Evolutionary conservation across 2,797 vertebrate species (phyloP).

Genomic region (Petrocephalus schoutedeni): DNA sequence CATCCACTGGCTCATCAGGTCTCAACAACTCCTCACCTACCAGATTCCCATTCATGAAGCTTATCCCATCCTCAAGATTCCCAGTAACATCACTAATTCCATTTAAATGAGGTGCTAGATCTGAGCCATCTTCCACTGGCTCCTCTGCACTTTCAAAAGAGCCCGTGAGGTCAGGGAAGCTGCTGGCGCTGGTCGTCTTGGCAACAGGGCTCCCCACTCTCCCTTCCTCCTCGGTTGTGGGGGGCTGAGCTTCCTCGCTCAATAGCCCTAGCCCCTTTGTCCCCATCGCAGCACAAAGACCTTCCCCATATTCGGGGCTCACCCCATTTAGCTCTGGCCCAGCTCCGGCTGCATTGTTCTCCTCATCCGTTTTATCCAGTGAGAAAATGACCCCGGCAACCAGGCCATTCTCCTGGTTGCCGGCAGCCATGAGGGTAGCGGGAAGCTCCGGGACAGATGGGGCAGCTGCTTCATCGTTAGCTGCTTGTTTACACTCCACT

Average conservation of each 20-base stretch:
- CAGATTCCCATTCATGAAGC: constrained; percentile 29
- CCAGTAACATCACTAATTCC: background rate
- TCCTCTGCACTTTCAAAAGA: constrained; percentile 49
- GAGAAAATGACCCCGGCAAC: constrained; percentile 34
- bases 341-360: constrained; percentile 29
- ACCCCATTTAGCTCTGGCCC: constrained; percentile 10
- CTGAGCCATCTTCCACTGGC: constrained; percentile 27
- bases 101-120: background rate
- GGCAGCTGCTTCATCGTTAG: constrained; percentile 51
- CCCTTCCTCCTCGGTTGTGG: constrained; percentile 36
- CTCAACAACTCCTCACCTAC: constrained; percentile 45
- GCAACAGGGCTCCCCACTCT: constrained; percentile 41
- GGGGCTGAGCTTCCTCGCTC: constrained; percentile 45
- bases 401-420: constrained; percentile 56
- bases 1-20: constrained; percentile 25
- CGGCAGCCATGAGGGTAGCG: constrained; percentile 52
- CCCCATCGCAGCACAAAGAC: constrained; percentile 55
- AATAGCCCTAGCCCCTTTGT: constrained; percentile 61
- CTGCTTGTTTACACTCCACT: constrained; percentile 57
- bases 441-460: constrained; percentile 58
- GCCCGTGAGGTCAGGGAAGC: constrained; percentile 46
- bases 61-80: constrained; percentile 6
- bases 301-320: constrained; percentile 28
- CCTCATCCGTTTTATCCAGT: constrained; percentile 23
- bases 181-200: constrained; percentile 51